Base-by-base conservation (phyloP, 2,888 invertebrate species). In the Acanthoscelides obtectus region DNA sequence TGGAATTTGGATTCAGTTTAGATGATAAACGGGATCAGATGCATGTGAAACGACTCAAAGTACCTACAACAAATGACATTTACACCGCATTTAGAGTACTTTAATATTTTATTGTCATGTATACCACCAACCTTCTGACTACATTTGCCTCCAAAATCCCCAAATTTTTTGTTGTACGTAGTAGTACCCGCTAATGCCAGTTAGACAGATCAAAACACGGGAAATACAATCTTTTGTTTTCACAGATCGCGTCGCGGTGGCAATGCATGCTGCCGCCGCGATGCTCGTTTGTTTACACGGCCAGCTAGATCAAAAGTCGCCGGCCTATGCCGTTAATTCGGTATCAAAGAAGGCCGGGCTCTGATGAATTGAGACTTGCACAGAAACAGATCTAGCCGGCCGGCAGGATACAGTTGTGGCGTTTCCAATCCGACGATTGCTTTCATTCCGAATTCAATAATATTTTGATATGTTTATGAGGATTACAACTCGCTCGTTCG, bases 391-490 rank as follows among this genome's bases (percentile, higher is more conserved):
- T n/a, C n/a, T n/a, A n/a, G n/a, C n/a, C n/a, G n/a, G n/a, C n/a
- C 3, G 45, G 45, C 45, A 45, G 45, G 45, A 45, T 45, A 45
- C 45, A 45, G 45, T 45, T 45, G 45, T 45, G 45, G 45, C 45
- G 45, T 45, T 45, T 45, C 45, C 45, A 45, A 45, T 45, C 45
- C 45, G 45, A 45, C 45, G 45, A 45, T 45, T 66, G 66, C 66
- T 66, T 66, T 66, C 66, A 66, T 66, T 66, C 22, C 22, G 6
- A 19, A 20, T 66, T 66, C 45, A 45, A 66, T 66, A 66, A 66
- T 66, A 66, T 66, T 66, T 66, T 66, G 66, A 66, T 66, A 66
- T 66, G 66, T 66, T 66, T 66, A 66, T 45, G 45, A 45, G 45
- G 45, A 45, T 45, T 45, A 45, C 45, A 45, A 12, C 45, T 45